Evolutionary conservation across 2,797 vertebrate species (phyloP), one percentile per base, ranked within the genome.

Genomic region (Gymnocypris eckloni): DNA sequence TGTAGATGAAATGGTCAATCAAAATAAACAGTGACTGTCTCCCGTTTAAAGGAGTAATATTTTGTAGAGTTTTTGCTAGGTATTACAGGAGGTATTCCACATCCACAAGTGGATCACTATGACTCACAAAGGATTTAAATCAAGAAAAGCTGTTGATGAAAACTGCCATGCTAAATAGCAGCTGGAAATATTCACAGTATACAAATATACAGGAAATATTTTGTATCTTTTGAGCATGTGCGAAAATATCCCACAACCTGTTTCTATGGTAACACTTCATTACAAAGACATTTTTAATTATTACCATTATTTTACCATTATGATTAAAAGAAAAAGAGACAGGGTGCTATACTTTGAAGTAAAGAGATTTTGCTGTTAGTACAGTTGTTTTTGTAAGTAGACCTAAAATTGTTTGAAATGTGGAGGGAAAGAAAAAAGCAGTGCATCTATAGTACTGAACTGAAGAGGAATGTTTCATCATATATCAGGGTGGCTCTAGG

Each of bases 251-350:
- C 87, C 91, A 83, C 86, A 87, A 91, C 86, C 87, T 56, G 94
- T 96, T 96, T 93, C 94, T 92, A 95, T 94, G 91, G 94, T 91
- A 95, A 96, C 94, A 79, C 88, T 89, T 95, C 94, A 94, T 96
- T 96, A 95, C 88, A 87, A 93, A 90, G 91, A 91, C 89, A 89
- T 86, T 94, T 25, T 39, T 39, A 39, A 41, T 43, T 15, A 4
- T 90, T 93, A 92, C 91, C 73, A 86, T 39, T 39, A 39, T 59
- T 61, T 90, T 93, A 92, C 91, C 73, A 86, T 91, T 92, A 89
- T 89, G 92, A 95, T 96, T 94, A 94, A 95, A 94, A 75, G 81
- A 48, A 94, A 94, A 93, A 69, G 79, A 43, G 67, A 86, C 80
- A 67, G 56, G 89, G 78, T 88, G 80, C 83, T 11, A 56, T 22